These are phyloP conservation scores for Poecile atricapillus DNA, from an alignment of 2,113 vertebrate genomes.

Conservation along the genomic window DNA sequence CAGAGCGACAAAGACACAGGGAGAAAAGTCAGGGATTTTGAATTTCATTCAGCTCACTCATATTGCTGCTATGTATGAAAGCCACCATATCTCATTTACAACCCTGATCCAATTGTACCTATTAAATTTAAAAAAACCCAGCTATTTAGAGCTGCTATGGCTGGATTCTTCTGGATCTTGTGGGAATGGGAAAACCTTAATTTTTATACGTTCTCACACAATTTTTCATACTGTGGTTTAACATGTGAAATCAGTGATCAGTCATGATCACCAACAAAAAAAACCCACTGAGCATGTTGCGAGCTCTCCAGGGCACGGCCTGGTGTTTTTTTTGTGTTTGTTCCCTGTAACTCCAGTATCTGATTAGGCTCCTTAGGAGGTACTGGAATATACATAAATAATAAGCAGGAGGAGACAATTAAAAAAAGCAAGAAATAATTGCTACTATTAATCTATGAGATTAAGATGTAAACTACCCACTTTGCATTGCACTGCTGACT, in stretches of 20 bases:
- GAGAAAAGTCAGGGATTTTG: background rate
- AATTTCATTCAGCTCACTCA: background rate
- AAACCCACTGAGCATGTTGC: background rate
- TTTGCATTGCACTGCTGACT: background rate
- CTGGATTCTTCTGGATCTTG: background rate
- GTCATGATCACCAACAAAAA: background rate
- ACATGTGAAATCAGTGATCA: background rate
- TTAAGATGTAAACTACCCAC: slow-evolving; percentile 34
- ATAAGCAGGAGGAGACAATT: slow-evolving; percentile 44
- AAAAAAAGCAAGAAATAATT: slow-evolving; percentile 29
- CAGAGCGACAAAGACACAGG: background rate
- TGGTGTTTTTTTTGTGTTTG: background rate
- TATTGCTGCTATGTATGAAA: background rate
- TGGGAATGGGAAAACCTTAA: background rate
- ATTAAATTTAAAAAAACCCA: background rate
- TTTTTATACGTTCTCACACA: background rate
- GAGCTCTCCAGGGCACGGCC: background rate
- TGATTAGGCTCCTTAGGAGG: slow-evolving; percentile 56
- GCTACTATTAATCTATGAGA: slow-evolving; percentile 55
- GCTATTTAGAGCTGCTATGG: background rate
- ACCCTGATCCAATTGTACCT: background rate
- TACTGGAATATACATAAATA: slow-evolving; percentile 53
- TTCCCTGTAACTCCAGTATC: background rate
- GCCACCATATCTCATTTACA: background rate
- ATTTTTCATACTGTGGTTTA: background rate